Conservation (phyloP, 2,113 vertebrate genomes). For the Odobenus rosmarus region DNA sequence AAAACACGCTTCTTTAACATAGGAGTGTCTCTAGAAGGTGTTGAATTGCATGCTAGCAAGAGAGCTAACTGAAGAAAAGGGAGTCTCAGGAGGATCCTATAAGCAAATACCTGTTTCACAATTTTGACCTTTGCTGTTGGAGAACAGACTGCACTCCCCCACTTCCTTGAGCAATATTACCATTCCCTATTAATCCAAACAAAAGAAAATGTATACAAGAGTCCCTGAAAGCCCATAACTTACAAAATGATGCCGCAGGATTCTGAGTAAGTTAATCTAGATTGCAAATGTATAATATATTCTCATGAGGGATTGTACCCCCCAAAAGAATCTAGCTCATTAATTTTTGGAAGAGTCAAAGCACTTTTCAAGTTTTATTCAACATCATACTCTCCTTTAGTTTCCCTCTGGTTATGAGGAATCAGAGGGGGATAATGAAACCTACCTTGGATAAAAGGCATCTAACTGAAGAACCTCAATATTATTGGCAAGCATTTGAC, state of each 20-base stretch:
- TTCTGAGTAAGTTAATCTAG: background rate
- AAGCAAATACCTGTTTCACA: background rate
- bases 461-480: conserved; percentile 19
- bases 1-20: background rate
- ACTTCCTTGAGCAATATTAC: background rate
- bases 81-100: background rate
- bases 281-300: background rate
- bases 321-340: background rate
- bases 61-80: background rate
- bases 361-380: background rate
- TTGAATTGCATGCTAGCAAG: background rate
- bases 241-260: background rate
- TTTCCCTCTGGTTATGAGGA: background rate
- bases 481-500: conserved; percentile 26
- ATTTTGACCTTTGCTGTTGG: background rate
- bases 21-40: background rate
- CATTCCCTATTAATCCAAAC: background rate
- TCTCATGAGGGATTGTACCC: background rate
- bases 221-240: background rate
- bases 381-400: background rate
- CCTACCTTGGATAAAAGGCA: background rate
- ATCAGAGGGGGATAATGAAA: background rate
- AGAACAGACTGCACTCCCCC: background rate
- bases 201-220: background rate
- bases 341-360: background rate